phyloP scores from a whole-genome alignment of 2,113 vertebrate genomes.

The Numenius arquata region DNA sequence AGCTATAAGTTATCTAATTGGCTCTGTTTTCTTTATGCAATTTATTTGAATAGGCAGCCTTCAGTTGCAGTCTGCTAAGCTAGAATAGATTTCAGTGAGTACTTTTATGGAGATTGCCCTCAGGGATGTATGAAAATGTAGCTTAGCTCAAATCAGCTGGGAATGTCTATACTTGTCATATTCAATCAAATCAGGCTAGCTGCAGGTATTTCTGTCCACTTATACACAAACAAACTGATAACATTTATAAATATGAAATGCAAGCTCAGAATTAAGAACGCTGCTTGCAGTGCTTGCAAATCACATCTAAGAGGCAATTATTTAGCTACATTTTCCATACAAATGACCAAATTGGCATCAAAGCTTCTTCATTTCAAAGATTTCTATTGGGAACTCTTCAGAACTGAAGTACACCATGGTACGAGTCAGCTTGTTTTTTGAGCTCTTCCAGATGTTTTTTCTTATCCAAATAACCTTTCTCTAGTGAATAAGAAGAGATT shows the following conservation, averaged over 20 bases:
- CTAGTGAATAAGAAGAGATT: slow-evolving; percentile 25
- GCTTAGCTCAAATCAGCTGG: slow-evolving; percentile 46
- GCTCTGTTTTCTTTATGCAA: slow-evolving; percentile 1
- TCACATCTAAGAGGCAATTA: slow-evolving; percentile 37
- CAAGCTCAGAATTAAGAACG: slow-evolving; percentile 15
- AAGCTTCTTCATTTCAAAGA: slow-evolving; percentile 10
- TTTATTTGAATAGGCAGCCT: slow-evolving; percentile 43
- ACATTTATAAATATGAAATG: slow-evolving; percentile 8
- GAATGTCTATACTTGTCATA: slow-evolving; percentile 54
- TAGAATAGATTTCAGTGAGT: slow-evolving; percentile 30
- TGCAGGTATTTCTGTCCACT: slow-evolving; percentile 57
- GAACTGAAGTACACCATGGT: slow-evolving; percentile 15
- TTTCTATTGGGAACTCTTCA: slow-evolving; percentile 49
- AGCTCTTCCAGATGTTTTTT: slow-evolving; percentile 55
- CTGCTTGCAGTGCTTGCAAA: slow-evolving; percentile 7
- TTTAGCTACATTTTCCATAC: slow-evolving; percentile 1
- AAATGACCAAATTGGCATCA: neutral
- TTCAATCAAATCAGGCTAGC: slow-evolving; percentile 33
- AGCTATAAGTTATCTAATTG: neutral
- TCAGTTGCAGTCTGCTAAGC: neutral
- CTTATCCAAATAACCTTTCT: slow-evolving; percentile 51
- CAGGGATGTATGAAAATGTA: slow-evolving; percentile 46
- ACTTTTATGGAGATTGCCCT: slow-evolving; percentile 17
- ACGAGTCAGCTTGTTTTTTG: slow-evolving; percentile 21
- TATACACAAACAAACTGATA: slow-evolving; percentile 21